Conservation (phyloP, 2,888 invertebrate genomes). For the Endotricha flammealis region DNA sequence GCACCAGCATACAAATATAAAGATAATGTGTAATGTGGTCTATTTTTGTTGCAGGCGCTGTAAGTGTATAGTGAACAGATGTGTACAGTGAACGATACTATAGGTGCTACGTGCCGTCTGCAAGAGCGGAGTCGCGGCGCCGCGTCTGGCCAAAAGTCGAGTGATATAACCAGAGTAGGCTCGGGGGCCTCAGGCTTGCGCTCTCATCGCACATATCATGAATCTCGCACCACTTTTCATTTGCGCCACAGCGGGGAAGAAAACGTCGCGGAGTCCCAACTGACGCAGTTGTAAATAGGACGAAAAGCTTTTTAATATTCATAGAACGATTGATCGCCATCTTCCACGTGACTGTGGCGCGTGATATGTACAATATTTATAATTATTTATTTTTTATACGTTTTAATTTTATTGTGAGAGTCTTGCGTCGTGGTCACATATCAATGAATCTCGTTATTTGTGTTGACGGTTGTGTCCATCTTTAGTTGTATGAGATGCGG, state of each 20-base stretch:
- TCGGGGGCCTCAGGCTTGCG: constrained; percentile 47
- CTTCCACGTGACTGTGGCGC: neutral
- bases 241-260: neutral
- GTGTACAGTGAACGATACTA: constrained; percentile 64
- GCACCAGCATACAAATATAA: too few species aligned
- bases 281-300: too few species aligned
- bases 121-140: constrained; percentile 26
- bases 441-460: constrained; percentile 29
- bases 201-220: constrained; percentile 65
- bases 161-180: constrained; percentile 13
- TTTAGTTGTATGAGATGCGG: constrained; percentile 30
- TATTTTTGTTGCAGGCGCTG: constrained; percentile 25
- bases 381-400: neutral
- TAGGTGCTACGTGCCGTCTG: constrained; percentile 56
- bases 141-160: constrained; percentile 26
- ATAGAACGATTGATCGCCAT: too few species aligned
- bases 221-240: constrained; percentile 48
- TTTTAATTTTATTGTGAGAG: constrained; percentile 2
- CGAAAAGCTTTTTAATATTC: too few species aligned
- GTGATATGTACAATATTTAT: neutral
- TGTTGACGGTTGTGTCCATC: constrained; percentile 14
- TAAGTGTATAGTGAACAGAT: constrained; percentile 43
- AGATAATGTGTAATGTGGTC: neutral
- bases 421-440: constrained; percentile 37
- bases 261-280: too few species aligned